Base-by-base conservation (phyloP, 1,140 invertebrate species). In the Macrosteles quadrilineatus region DNA sequence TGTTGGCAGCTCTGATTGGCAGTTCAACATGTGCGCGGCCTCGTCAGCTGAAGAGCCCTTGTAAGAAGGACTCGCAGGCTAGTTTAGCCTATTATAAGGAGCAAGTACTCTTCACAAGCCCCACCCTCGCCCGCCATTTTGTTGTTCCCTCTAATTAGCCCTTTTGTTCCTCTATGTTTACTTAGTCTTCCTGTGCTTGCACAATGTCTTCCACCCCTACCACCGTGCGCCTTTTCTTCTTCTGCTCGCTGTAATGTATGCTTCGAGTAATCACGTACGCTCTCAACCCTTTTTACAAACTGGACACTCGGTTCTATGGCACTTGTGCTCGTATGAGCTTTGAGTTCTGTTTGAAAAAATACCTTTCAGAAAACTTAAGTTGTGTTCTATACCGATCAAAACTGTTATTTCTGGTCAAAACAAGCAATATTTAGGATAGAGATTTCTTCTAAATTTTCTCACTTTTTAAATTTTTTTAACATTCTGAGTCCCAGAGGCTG, bases 11-110 rank as follows among this genome's bases (percentile, higher is more conserved):
- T 11, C 47, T 19, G 47, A 53, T 53, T 53, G 47, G 47, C 55
- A 59, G 55, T 23, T 53, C 55, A 59, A 59, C 55, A 59, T 59
- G 55, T 59, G 55, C 55, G 55, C 23, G 2, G 23, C n/a, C 21
- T 25, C 21, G 55, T 4, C 4, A 4, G n/a, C 21, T 27, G 55
- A 29, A 59, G 55, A 29, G 25, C 55, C n/a, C 55, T 59, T 29
- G 21, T 29, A 59, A 4, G 21, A 23, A 59, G 55, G 55, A 25
- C 55, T 59, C 55, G 55, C 55, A 25, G 55, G 55, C 55, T 59
- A 59, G 55, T 59, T 59, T 59, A 59, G 55, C 55, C 55, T 59
- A 59, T 59, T 59, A 59, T 59, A 59, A 59, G 55, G 27, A 21
- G 2, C 55, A 59, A 59, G 55, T 59, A 59, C 55, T 23, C 55